Conservation (phyloP, 2,888 invertebrate genomes). For the Leptodirus hochenwartii region DNA sequence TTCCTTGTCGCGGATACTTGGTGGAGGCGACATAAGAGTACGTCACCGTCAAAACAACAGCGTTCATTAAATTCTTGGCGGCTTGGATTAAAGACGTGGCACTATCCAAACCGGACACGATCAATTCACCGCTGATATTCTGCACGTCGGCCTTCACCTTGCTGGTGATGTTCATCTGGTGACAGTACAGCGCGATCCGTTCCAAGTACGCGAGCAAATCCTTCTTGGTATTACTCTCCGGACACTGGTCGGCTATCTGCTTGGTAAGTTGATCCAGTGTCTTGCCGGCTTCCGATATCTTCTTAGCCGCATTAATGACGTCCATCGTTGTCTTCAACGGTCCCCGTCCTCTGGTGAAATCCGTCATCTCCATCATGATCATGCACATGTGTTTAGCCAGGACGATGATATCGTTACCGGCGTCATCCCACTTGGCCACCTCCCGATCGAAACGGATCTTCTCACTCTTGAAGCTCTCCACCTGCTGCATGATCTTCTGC, state of each 20-base stretch:
- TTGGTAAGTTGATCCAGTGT: slow-evolving; percentile 88
- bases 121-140: slow-evolving; percentile 94
- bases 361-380: slow-evolving; percentile 99
- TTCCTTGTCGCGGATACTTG: slow-evolving; percentile 81
- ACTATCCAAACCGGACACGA: slow-evolving; percentile 95
- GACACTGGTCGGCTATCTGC: slow-evolving; percentile 90
- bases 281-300: slow-evolving; percentile 95
- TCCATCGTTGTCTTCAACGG: slow-evolving; percentile 98
- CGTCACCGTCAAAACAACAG: slow-evolving; percentile 94
- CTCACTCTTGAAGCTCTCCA: slow-evolving; percentile 85
- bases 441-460: slow-evolving; percentile 95
- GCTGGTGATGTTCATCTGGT: slow-evolving; percentile 97
- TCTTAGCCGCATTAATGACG: slow-evolving; percentile 97
- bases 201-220: slow-evolving; percentile 92
- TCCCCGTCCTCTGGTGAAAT: slow-evolving; percentile 97
- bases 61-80: slow-evolving; percentile 97
- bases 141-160: slow-evolving; percentile 99
- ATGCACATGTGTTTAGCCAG: slow-evolving; percentile 99
- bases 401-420: slow-evolving; percentile 96
- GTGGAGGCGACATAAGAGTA: slow-evolving; percentile 98
- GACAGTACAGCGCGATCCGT: slow-evolving; percentile 93
- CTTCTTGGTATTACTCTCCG: slow-evolving; percentile 92
- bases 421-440: slow-evolving; percentile 99
- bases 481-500: slow-evolving; percentile 87
- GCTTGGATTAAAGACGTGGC: slow-evolving; percentile 97